A percentile compares a stretch with the other conserved stretches of the same genome.
phyloP scores from a whole-genome alignment of 2,888 invertebrate genomes.

The Aphodius sticticus region DNA sequence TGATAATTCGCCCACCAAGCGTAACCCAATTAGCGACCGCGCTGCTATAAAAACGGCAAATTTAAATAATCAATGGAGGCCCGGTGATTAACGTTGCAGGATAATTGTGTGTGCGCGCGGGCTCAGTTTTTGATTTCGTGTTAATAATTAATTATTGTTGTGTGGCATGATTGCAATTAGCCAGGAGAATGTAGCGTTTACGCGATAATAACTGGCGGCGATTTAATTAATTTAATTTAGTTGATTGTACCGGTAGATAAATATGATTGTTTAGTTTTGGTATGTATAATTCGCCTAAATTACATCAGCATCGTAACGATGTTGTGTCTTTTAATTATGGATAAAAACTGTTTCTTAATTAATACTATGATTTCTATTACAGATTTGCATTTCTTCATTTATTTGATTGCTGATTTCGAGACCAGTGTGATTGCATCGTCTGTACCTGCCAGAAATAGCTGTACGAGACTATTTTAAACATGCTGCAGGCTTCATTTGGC shows the following conservation, averaged over 20 bases:
- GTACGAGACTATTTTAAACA: slow-evolving; percentile 4
- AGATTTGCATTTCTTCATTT: too few relatives aligned
- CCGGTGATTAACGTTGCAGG: not conserved
- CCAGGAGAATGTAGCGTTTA: slow-evolving; percentile 4
- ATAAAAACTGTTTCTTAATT: too few relatives aligned
- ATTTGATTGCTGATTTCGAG: too few relatives aligned
- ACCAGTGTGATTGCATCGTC: not conserved
- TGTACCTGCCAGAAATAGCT: not conserved
- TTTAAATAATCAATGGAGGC: not conserved
- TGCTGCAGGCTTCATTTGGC: not conserved
- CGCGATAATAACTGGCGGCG: not conserved
- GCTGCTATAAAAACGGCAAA: not conserved
- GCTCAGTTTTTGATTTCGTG: not conserved
- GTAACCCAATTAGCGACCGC: not conserved
- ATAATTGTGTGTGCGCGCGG: not conserved
- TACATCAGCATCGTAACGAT: too few relatives aligned
- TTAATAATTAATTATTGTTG: not conserved
- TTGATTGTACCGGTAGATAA: not conserved
- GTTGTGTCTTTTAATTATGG: too few relatives aligned
- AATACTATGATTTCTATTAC: too few relatives aligned
- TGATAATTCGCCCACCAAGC: not conserved
- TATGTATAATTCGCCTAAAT: not conserved
- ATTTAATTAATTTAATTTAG: not conserved
- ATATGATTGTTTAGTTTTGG: not conserved
- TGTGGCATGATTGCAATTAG: not conserved